These are phyloP conservation scores for Ectropis crepuscularia DNA, from an alignment of 2,888 invertebrate species.

Conservation along the genomic window DNA sequence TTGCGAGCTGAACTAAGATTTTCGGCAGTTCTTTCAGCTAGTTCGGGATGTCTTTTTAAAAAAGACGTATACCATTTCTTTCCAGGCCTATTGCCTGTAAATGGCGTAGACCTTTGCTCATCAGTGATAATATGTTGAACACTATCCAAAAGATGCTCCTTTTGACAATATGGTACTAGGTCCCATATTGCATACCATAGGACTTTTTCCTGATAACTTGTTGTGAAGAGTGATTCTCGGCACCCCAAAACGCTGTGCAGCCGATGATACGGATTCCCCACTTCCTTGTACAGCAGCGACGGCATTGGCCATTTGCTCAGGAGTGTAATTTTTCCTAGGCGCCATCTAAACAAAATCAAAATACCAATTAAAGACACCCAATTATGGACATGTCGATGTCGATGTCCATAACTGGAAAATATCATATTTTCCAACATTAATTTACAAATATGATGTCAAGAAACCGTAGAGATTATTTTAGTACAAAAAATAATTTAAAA, in stretches of 20 bases:
- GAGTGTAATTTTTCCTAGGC: background rate
- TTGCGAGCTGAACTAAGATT: conserved; percentile 45
- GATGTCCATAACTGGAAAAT: no score
- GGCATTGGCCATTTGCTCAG: background rate
- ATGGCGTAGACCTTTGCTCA: conserved; percentile 24
- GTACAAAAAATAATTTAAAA: no score
- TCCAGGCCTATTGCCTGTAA: conserved; percentile 47
- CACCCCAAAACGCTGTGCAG: conserved; percentile 1
- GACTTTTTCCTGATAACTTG: conserved; percentile 15
- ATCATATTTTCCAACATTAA: no score
- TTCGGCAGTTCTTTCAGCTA: conserved; percentile 44
- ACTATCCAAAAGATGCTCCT: conserved; percentile 40
- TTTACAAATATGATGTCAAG: no score
- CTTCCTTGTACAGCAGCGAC: background rate
- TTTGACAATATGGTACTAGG: conserved; percentile 34
- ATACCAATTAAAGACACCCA: no score
- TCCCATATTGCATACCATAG: conserved; percentile 36
- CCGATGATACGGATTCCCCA: background rate
- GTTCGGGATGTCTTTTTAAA: conserved; percentile 41
- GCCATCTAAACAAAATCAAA: background rate
- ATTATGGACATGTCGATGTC: no score
- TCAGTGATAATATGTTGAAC: conserved; percentile 33
- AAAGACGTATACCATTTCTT: conserved; percentile 48
- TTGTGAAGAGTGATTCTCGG: conserved; percentile 10
- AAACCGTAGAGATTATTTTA: no score